Evolutionary conservation across 2,888 invertebrate genomes (phyloP), one percentile per base, ranked within the genome.

Genomic region (Margaritifera margaritifera): DNA sequence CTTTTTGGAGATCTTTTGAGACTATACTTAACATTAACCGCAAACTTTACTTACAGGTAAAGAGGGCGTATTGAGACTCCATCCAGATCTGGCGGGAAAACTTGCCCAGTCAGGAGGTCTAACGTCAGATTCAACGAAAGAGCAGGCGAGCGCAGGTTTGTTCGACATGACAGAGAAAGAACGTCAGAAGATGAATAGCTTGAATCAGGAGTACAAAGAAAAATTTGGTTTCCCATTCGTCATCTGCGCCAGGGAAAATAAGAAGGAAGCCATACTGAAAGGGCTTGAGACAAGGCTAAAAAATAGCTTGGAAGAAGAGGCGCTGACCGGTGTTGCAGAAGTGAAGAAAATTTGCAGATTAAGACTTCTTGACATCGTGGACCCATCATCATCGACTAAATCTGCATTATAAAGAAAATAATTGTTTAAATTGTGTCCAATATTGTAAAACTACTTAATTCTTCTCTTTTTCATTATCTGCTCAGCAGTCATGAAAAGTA

Each of bases 211-310:
- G 55, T 85, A 85, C 62, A 80, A 66, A 58, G 54, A 71, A 0
- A 82, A 79, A 62, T 85, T 84, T 77, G 77, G 77, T 15, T 83
- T 85, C 62, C 84, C 84, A 0, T 85, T 85, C 71, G 81, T 85
- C 24, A 80, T 83, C 15, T 83, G 83, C 71, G 82, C 76, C 0
- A 68, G 81, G 15, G 70, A 82, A 59, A 84, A 85, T 63, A 85
- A 82, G 62, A 84, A 80, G 64, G 77, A 77, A 15, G 77, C 80
- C 56, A 84, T 84, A 53, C 58, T 84, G 25, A 59, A 62, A 15
- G 81, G 78, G 25, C 58, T 84, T 15, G 75, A 76, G 31, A 31
- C 25, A 11, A 54, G 84, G 27, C 53, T 81, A 20, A 20, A 71
- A 15, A 81, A 84, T 56, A 53, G 68, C 2, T 42, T 22, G 1